Evolutionary conservation across 2,888 invertebrate species (phyloP), one percentile per base, ranked within the genome.

Genomic region (Cremastinae sp.): DNA sequence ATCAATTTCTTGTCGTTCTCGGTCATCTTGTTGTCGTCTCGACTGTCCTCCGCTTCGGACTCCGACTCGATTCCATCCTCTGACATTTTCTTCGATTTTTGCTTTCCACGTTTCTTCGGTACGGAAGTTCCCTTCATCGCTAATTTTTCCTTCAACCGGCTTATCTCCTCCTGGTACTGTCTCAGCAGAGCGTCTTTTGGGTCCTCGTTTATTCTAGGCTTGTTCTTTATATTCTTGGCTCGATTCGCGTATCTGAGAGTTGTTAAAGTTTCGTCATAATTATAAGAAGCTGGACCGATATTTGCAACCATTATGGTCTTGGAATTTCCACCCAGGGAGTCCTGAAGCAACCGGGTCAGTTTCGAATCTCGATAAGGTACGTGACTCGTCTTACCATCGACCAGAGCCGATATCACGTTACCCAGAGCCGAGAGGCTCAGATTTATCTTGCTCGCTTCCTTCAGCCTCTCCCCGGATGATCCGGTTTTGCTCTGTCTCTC

Each of bases 221-320:
- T 97, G 91, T 99, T 99, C 92, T 98, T 98, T 84, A 99, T 99
- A 82, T 97, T 97, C 91, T 99, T 99, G 10, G 99, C 99, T 53
- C 99, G 92, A 89, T 97, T 97, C 1, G 99, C 97, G 90, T 99
- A 98, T 41, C 98, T 92, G 78, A 99, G 91, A n/a, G 99, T 99
- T 37, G 97, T 97, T 82, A 98, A 91, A 1, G 98, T 97, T 91
- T 99, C 99, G 86, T 99, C 99, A 90, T 97, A 98, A 91, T 99
- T 99, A 91, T 97, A 98, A 82, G 95, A 95, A 16, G 99, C 98
- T 22, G 99, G 99, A 0, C 99, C 99, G 86, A 99, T 96, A 90
- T 98, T 99, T 8, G 99, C 99, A 66, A 99, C 97, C 99, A 99
- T 99, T 68, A 99, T 97, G 0, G 99, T 99, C 90, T 98, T 98